These are phyloP conservation scores for Rhogogaster chlorosoma DNA, from an alignment of 2,888 invertebrate species.

Conservation along the genomic window DNA sequence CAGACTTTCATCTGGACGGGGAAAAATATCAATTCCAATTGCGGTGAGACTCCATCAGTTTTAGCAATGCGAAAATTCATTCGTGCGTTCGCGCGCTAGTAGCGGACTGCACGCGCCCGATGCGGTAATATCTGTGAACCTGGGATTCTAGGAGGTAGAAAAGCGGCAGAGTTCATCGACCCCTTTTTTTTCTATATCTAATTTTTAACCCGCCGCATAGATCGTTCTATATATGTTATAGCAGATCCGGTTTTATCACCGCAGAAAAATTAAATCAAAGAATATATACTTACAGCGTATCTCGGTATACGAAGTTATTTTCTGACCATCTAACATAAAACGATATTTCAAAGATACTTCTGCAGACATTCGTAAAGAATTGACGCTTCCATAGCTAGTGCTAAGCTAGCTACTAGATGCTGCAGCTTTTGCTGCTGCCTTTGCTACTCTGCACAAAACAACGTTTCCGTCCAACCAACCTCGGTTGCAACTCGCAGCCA, in stretches of 20 bases:
- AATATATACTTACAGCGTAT: not conserved
- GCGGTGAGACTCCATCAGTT: conserved; percentile 68
- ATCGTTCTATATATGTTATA: too few relatives aligned
- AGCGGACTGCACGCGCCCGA: not conserved
- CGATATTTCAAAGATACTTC: conserved; percentile 70
- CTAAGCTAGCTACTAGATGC: conserved; percentile 58
- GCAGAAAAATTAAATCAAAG: not conserved
- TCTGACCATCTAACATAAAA: conserved; percentile 59
- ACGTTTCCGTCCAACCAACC: conserved; percentile 66
- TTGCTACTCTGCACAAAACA: conserved; percentile 63
- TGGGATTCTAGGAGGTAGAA: not conserved
- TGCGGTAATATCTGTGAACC: not conserved
- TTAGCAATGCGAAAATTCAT: conserved; percentile 26
- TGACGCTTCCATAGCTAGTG: conserved; percentile 62
- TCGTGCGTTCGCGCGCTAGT: conserved; percentile 4
- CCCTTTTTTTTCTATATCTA: not conserved
- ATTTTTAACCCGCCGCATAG: too few relatives aligned
- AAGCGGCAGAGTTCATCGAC: not conserved
- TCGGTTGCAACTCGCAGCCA: conserved; percentile 71
- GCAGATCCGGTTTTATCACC: not conserved
- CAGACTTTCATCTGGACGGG: conserved; percentile 46
- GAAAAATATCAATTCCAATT: conserved; percentile 71
- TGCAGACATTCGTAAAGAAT: conserved; percentile 71
- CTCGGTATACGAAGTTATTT: conserved; percentile 55
- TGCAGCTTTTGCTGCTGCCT: not conserved